Conservation (phyloP, 2,888 invertebrate species). For the Ceramica pisi region DNA sequence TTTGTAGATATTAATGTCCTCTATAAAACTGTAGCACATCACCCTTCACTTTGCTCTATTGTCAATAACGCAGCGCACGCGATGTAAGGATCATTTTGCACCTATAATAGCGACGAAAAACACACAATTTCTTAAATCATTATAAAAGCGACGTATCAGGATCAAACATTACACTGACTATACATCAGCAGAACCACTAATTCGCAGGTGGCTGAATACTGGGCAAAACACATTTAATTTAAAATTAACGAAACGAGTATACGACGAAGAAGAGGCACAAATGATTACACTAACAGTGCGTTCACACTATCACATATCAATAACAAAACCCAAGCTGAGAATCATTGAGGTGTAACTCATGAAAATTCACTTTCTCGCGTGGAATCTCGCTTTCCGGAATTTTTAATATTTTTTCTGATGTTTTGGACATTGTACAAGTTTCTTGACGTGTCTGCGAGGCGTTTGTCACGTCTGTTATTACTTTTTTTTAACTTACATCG, state of each 20-base stretch:
- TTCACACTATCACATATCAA: slow-evolving; percentile 31
- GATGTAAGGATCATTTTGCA: too few species aligned
- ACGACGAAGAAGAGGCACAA: not conserved
- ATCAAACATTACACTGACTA: too few species aligned
- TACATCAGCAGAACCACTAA: too few species aligned
- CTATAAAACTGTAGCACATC: too few species aligned
- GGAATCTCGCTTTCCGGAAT: slow-evolving; percentile 67
- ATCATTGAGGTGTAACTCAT: slow-evolving; percentile 65
- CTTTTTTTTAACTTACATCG: slow-evolving; percentile 48
- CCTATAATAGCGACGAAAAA: too few species aligned
- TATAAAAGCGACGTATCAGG: too few species aligned
- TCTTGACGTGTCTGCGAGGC: slow-evolving; percentile 56
- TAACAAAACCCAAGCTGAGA: slow-evolving; percentile 18
- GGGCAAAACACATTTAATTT: not conserved
- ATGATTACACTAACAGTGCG: slow-evolving; percentile 8
- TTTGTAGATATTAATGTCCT: too few species aligned
- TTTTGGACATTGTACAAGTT: slow-evolving; percentile 61
- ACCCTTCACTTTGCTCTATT: too few species aligned
- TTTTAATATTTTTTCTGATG: slow-evolving; percentile 59
- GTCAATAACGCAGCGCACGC: too few species aligned
- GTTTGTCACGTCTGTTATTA: slow-evolving; percentile 49
- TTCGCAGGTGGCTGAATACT: too few species aligned
- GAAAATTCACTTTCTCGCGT: slow-evolving; percentile 60
- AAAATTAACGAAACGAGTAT: not conserved
- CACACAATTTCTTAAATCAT: too few species aligned